phyloP scores from a whole-genome alignment of 2,113 vertebrate genomes.

The Haemorhous mexicanus region DNA sequence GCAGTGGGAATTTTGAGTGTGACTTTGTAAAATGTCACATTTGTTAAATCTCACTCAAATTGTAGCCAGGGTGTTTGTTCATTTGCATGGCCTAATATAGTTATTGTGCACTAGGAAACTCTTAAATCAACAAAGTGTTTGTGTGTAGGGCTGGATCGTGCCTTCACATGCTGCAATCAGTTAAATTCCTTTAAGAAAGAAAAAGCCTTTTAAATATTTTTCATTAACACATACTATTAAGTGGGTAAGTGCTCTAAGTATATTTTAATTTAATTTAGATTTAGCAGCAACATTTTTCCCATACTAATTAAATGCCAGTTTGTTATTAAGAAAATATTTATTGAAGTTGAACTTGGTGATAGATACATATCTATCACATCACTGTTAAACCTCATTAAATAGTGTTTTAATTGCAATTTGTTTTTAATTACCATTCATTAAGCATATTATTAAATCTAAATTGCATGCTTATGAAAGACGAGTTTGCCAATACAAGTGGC shows the following conservation, averaged over 20 bases:
- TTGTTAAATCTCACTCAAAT: background rate
- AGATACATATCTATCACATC: constrained; percentile 73
- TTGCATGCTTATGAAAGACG: constrained; percentile 66
- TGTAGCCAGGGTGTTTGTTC: background rate
- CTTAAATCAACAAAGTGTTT: background rate
- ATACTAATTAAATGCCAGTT: constrained; percentile 76
- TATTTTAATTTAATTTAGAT: constrained; percentile 78
- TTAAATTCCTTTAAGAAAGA: background rate
- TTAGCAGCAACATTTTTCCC: constrained; percentile 71
- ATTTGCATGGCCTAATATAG: background rate
- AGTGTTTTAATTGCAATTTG: constrained; percentile 78
- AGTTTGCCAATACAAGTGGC: constrained; percentile 48
- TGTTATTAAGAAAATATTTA: constrained; percentile 83
- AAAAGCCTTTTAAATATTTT: constrained; percentile 64
- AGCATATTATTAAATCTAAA: constrained; percentile 76
- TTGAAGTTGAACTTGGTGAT: constrained; percentile 71
- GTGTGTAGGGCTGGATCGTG: background rate
- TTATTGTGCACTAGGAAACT: background rate
- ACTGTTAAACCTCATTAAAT: constrained; percentile 73
- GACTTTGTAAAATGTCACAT: background rate
- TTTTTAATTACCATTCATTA: constrained; percentile 79
- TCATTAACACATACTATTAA: constrained; percentile 73
- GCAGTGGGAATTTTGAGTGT: background rate
- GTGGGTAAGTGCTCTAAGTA: constrained; percentile 70
- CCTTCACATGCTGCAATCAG: background rate